Conservation (phyloP, 2,113 vertebrate genomes). For the Zosterops japonicus region DNA sequence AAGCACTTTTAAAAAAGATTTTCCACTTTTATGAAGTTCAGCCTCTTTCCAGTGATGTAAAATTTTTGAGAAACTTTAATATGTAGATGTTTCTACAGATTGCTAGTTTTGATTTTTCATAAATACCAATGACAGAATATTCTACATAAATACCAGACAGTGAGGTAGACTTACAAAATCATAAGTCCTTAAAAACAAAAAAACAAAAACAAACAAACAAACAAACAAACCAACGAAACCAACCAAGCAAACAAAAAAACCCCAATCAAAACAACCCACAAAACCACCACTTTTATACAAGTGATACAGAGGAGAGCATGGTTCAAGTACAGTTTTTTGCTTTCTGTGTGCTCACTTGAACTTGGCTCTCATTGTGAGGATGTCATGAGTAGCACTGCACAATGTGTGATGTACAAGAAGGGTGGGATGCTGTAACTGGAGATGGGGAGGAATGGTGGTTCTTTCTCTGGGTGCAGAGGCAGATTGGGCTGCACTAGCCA, state of each 20-base stretch:
- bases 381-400: not conserved
- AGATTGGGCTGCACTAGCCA: not conserved
- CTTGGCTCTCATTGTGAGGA: not conserved
- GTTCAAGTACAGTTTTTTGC: not conserved
- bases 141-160: not conserved
- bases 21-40: not conserved
- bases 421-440: not conserved
- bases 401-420: not conserved
- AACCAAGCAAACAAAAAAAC: not conserved
- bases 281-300: not conserved
- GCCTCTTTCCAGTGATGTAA: not conserved
- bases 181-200: not conserved
- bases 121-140: not conserved
- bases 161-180: not conserved
- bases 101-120: not conserved
- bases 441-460: not conserved
- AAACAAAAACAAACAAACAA: too few relatives aligned
- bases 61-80: not conserved
- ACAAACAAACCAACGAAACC: too few relatives aligned
- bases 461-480: not conserved
- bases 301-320: accelerated
- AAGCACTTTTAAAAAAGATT: not conserved
- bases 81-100: not conserved
- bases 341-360: not conserved
- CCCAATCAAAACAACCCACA: not conserved